Conservation (phyloP, 2,113 vertebrate genomes). For the Caretta caretta region DNA sequence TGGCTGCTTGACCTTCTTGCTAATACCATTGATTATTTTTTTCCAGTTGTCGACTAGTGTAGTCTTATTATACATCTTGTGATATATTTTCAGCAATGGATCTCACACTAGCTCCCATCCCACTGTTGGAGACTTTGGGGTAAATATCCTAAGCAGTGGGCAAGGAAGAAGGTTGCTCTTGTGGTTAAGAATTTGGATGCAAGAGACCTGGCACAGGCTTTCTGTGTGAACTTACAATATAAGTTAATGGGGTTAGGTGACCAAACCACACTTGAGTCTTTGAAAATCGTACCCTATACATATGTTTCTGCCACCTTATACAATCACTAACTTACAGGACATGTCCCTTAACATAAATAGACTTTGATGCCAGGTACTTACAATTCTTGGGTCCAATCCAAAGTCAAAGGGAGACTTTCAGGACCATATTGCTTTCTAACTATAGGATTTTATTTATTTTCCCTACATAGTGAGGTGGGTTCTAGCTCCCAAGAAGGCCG, state of each 20-base stretch:
- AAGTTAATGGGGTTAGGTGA: background rate
- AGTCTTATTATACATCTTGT: background rate
- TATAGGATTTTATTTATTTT: background rate
- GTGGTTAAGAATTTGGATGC: background rate
- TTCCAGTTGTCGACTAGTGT: background rate
- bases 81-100: background rate
- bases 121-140: background rate
- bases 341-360: background rate
- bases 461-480: rapidly evolving
- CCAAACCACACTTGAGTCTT: background rate
- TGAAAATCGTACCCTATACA: background rate
- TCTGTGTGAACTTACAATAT: background rate
- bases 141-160: background rate
- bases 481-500: background rate
- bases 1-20: background rate
- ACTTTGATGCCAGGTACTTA: background rate
- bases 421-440: background rate
- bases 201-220: background rate
- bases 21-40: background rate
- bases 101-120: background rate
- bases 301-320: background rate
- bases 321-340: background rate
- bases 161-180: background rate
- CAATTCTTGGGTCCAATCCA: background rate
- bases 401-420: background rate